Evolutionary conservation across 1,140 invertebrate genomes (phyloP).

Genomic region (Archivesica marissinica): DNA sequence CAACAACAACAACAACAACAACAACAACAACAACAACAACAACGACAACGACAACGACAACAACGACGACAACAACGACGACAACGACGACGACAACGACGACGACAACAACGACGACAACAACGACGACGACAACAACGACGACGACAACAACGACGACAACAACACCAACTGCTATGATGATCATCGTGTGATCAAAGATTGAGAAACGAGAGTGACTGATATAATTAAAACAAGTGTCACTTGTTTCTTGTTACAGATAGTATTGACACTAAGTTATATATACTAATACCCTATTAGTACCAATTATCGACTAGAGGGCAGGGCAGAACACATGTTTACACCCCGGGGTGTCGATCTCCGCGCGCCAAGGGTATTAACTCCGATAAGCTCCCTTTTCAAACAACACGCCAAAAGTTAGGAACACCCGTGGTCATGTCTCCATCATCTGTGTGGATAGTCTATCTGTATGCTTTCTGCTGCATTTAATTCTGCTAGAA

Average conservation of each 20-base stretch:
- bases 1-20: too few species aligned
- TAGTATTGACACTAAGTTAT: background rate
- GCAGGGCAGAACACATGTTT: conserved; percentile 35
- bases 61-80: too few species aligned
- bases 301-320: conserved; percentile 9
- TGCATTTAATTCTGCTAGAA: background rate
- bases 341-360: conserved; percentile 45
- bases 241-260: conserved; percentile 17
- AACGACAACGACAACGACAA: too few species aligned
- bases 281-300: conserved; percentile 13
- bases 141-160: too few species aligned
- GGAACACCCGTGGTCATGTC: conserved; percentile 14
- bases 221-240: conserved; percentile 8
- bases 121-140: too few species aligned
- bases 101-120: too few species aligned
- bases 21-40: too few species aligned
- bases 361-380: conserved; percentile 39
- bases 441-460: background rate
- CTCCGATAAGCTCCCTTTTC: conserved; percentile 1
- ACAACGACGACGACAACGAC: too few species aligned
- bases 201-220: too few species aligned
- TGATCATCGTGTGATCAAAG: background rate
- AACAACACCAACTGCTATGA: too few species aligned
- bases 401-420: background rate
- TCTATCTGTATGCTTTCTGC: background rate